phyloP scores from a whole-genome alignment of 1,140 invertebrate genomes.

The Lanistes nyassanus region DNA sequence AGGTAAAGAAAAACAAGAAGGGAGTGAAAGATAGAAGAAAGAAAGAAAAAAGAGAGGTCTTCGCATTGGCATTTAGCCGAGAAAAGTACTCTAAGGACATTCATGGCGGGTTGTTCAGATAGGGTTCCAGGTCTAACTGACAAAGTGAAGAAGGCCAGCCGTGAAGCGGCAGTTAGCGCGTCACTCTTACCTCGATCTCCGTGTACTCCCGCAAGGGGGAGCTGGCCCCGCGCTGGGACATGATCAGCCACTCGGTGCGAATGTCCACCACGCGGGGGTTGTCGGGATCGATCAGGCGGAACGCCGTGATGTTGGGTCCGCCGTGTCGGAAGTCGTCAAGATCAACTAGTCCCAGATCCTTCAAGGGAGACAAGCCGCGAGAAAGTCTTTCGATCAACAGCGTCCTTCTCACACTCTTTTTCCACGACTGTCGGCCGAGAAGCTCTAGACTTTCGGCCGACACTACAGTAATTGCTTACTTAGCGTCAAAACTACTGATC shows the following conservation, averaged over 20 bases:
- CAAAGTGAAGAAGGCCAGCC: neutral
- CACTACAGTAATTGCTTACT: too few relatives aligned
- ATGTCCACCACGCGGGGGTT: constrained; percentile 45
- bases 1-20: neutral
- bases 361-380: constrained; percentile 5
- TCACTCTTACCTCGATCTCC: constrained; percentile 47
- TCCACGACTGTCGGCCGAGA: too few relatives aligned
- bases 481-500: too few relatives aligned
- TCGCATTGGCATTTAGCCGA: neutral
- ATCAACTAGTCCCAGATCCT: constrained; percentile 63
- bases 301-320: constrained; percentile 63
- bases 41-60: neutral
- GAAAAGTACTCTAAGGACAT: neutral
- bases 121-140: neutral
- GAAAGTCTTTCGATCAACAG: too few relatives aligned
- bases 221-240: constrained; percentile 35
- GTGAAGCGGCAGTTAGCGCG: neutral
- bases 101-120: neutral
- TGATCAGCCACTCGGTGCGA: constrained; percentile 48
- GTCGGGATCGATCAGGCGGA: constrained; percentile 58
- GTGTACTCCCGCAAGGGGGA: constrained; percentile 48
- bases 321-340: constrained; percentile 61
- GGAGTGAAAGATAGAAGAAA: neutral
- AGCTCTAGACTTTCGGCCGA: too few relatives aligned
- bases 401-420: too few relatives aligned